Evolutionary conservation across 2,113 vertebrate species (phyloP).

Genomic region (Scomber colias): DNA sequence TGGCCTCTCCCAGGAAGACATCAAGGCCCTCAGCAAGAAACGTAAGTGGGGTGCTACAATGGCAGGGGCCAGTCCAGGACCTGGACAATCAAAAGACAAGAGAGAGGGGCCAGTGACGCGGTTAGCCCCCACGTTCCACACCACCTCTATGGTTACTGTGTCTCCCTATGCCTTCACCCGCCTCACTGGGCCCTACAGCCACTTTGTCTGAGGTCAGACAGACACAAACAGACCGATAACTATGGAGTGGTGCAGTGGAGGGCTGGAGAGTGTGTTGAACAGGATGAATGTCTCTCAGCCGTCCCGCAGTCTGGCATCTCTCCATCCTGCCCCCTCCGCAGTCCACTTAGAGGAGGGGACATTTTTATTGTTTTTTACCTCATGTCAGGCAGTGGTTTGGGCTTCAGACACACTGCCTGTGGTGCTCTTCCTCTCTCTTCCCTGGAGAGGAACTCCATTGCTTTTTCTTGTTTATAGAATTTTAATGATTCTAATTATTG

Average conservation of each 20-base stretch:
- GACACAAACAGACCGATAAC: slow-evolving; percentile 52
- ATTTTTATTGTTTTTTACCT: slow-evolving; percentile 87
- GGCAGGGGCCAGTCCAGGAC: slow-evolving; percentile 84
- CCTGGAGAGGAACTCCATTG: slow-evolving; percentile 83
- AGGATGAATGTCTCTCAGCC: slow-evolving; percentile 71
- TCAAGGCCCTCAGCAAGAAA: slow-evolving; percentile 94
- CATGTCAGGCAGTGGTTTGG: slow-evolving; percentile 88
- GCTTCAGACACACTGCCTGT: slow-evolving; percentile 83
- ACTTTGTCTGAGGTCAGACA: slow-evolving; percentile 89
- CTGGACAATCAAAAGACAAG: slow-evolving; percentile 84
- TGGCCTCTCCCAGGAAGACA: slow-evolving; percentile 91
- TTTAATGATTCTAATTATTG: slow-evolving; percentile 87
- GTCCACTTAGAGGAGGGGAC: slow-evolving; percentile 69
- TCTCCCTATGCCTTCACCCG: slow-evolving; percentile 97
- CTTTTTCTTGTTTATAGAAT: slow-evolving; percentile 88
- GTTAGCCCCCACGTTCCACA: slow-evolving; percentile 90
- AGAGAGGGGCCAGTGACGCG: slow-evolving; percentile 88
- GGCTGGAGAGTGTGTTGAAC: slow-evolving; percentile 58
- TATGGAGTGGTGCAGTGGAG: slow-evolving; percentile 70
- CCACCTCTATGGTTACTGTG: slow-evolving; percentile 93
- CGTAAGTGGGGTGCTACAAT: slow-evolving; percentile 91
- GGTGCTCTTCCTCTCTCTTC: slow-evolving; percentile 87
- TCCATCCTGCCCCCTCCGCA: slow-evolving; percentile 68
- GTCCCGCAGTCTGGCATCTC: slow-evolving; percentile 66
- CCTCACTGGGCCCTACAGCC: slow-evolving; percentile 97